Base-by-base conservation (phyloP, 2,113 vertebrate species). In the mouse (Mus musculus) region DNA sequence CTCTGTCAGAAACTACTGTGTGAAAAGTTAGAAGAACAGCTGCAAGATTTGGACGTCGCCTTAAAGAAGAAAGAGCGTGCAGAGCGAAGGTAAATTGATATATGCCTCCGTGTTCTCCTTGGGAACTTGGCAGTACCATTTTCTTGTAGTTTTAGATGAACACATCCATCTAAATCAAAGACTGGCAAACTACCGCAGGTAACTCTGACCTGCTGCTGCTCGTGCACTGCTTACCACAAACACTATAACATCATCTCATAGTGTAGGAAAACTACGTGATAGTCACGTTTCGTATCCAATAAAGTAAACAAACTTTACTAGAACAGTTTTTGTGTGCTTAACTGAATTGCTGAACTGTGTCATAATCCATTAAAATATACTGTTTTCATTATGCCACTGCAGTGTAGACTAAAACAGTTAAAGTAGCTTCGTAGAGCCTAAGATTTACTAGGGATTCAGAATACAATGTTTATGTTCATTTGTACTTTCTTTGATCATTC, bases 31-130 rank as follows among this genome's bases (percentile, higher is more conserved):
- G 99, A 99, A 96, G 99, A 99, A 93, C 99, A 99, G 85, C 98
- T 99, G 78, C 99, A 98, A 98, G 99, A 99, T 94, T 98, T 99
- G 98, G 99, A 99, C 96, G 99, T 99, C 49, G 99, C 99, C 93
- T 98, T 99, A 96, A 99, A 99, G 98, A 99, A 99, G 97, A 99
- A 98, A 94, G 99, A 99, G 91, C 97, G 99, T 88, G 99, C 99
- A 11, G 99, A 99, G 95, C 98, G 99, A 97, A 99, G 99, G 99
- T 99, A 98, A 88, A 82, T 17, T 52, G 63, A 71, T 0, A 49
- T 81, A 3, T 49, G 90, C 86, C 56, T 82, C 33, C 78, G 89
- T 28, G 22, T 63, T 97, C 94, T 56, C 42, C 36, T 77, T 90
- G 28, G 46, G 30, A 85, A 93, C 85, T 67, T 88, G 85, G 77